phyloP scores from a whole-genome alignment of 2,888 invertebrate genomes.

The Terebella lapidaria region DNA sequence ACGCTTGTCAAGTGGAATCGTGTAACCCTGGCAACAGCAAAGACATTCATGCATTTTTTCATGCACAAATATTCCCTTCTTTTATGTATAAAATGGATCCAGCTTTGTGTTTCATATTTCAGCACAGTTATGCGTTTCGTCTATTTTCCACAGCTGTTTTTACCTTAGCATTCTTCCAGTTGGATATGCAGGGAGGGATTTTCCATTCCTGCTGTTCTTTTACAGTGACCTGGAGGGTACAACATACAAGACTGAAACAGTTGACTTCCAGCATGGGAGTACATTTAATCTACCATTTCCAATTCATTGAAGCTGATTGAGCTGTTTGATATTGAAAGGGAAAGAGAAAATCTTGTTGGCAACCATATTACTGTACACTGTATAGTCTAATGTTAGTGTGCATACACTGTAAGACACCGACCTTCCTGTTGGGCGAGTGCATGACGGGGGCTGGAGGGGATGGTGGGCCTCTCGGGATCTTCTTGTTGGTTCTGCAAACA shows the following conservation, averaged over 20 bases:
- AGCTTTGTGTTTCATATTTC: no score
- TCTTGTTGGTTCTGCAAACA: slow-evolving; percentile 81
- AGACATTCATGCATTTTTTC: not conserved
- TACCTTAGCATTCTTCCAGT: slow-evolving; percentile 98
- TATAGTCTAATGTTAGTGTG: no score
- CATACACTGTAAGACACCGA: no score
- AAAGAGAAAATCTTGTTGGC: no score
- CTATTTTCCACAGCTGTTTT: slow-evolving; percentile 18
- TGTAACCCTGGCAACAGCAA: slow-evolving; percentile 69
- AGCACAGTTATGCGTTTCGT: not conserved
- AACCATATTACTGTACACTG: no score
- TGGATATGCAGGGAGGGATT: slow-evolving; percentile 96
- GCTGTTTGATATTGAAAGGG: no score
- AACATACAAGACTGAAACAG: slow-evolving; percentile 7
- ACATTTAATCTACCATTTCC: no score
- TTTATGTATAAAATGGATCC: no score
- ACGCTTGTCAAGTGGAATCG: slow-evolving; percentile 95
- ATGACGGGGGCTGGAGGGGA: slow-evolving; percentile 98
- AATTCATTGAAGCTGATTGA: no score
- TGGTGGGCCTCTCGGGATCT: slow-evolving; percentile 96
- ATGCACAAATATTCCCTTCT: no score
- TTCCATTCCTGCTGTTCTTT: slow-evolving; percentile 99
- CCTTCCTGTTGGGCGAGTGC: slow-evolving; percentile 95
- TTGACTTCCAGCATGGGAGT: no score
- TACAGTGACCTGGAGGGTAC: slow-evolving; percentile 67